Evolutionary conservation across 2,888 invertebrate species (phyloP), one percentile per base, ranked within the genome.

Genomic region (Epistrophe eligans): DNA sequence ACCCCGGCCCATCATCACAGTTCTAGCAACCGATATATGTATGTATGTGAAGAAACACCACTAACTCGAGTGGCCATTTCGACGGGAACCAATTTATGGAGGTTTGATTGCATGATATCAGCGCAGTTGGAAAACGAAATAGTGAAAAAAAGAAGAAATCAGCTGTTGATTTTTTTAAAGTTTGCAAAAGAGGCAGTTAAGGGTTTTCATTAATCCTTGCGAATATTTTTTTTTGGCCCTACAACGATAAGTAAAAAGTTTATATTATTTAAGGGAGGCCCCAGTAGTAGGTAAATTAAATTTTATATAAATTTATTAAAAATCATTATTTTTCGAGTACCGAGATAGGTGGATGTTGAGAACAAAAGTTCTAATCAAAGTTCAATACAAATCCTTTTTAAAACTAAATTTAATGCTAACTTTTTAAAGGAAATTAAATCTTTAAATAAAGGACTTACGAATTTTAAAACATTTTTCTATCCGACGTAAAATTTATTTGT

Each of bases 1-100:
- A 48, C 48, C 19, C 2, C 32, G n/a, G 4, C 28, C 17, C 9
- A n/a, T n/a, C n/a, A n/a, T n/a, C n/a, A n/a, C n/a, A 35, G 13
- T 5, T 57, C 15, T 24, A 35, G 35, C 52, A 24, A 8, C 15
- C 8, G 24, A 24, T 24, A 17, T 13, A 15, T 1, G 35, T 35
- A 35, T 7, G 1, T 35, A 35, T 32, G 2, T 32, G 32, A 4
- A 35, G 1, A 35, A 55, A 9, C 15, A 28, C 15, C 17, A 62
- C n/a, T 24, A 55, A 32, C 50, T 40, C 67, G 55, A 55, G 70
- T 70, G 55, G 40, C 40, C 28, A 40, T 48, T 50, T 17, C 4
- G 13, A 40, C 8, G 28, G 45, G 64, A 45, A 45, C 28, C 48
- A 66, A 48, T 66, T 66, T 66, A 45, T 64, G 19, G 15, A 60